phyloP scores from a whole-genome alignment of 2,797 vertebrate genomes.

The Intellagama lesueurii region DNA sequence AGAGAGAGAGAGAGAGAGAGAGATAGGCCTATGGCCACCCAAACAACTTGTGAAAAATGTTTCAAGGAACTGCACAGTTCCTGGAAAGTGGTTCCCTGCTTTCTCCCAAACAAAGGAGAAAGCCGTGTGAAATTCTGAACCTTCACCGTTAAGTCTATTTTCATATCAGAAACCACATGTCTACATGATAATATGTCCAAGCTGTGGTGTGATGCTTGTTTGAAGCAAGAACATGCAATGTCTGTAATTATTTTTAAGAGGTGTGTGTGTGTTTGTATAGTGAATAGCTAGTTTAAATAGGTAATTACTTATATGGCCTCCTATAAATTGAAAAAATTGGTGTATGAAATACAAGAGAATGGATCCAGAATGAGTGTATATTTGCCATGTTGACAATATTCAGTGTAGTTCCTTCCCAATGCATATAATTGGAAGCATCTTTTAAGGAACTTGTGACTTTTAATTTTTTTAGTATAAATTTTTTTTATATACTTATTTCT shows the following conservation, averaged over 20 bases:
- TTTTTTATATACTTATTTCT: not conserved
- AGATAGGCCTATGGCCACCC: constrained; percentile 56
- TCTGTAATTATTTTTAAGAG: not conserved
- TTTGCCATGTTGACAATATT: not conserved
- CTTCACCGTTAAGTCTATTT: constrained; percentile 63
- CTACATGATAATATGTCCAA: constrained; percentile 48
- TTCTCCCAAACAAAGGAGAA: constrained; percentile 56
- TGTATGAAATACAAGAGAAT: not conserved
- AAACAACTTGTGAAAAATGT: constrained; percentile 54
- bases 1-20: too few species aligned
- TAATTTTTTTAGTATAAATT: not conserved
- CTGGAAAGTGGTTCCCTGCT: constrained; percentile 33
- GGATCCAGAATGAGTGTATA: not conserved
- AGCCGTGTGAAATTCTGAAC: constrained; percentile 68
- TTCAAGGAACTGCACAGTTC: constrained; percentile 58
- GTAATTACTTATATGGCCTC: not conserved
- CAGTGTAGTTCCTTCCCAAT: not conserved
- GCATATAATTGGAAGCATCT: not conserved
- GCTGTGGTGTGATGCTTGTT: constrained; percentile 43
- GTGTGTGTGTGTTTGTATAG: too few species aligned
- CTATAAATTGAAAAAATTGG: not conserved
- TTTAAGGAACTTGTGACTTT: not conserved
- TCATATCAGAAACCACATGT: constrained; percentile 29
- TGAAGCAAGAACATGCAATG: constrained; percentile 43
- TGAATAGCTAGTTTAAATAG: not conserved